Evolutionary conservation across 1,140 invertebrate genomes (phyloP).

Genomic region (Chrysoperla carnea): DNA sequence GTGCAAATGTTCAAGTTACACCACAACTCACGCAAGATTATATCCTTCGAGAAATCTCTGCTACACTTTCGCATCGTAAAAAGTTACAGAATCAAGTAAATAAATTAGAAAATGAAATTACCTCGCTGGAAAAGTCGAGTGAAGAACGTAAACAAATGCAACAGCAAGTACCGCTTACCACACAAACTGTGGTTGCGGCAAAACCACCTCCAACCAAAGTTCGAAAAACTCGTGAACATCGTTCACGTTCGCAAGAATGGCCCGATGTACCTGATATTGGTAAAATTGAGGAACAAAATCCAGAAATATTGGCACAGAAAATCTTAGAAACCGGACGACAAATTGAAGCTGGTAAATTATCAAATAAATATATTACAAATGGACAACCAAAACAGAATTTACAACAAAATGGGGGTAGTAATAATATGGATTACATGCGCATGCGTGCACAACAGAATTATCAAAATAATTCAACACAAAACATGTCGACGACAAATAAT

Average conservation of each 20-base stretch:
- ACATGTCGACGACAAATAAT: conserved; percentile 7
- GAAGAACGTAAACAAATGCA: conserved; percentile 38
- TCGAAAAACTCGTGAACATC: conserved; percentile 50
- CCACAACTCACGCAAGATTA: conserved; percentile 53
- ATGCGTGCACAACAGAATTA: conserved; percentile 1
- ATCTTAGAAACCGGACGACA: conserved; percentile 74
- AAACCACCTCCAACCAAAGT: conserved; percentile 23
- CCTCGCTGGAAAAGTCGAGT: conserved; percentile 47
- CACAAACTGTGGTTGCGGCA: conserved; percentile 11
- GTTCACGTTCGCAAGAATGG: conserved; percentile 73
- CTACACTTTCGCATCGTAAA: conserved; percentile 62
- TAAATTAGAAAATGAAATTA: conserved; percentile 55
- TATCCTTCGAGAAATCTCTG: conserved; percentile 68
- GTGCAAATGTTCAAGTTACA: conserved; percentile 33
- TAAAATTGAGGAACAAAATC: conserved; percentile 82
- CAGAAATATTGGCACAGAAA: conserved; percentile 73
- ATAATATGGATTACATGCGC: conserved; percentile 2
- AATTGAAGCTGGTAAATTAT: conserved; percentile 61
- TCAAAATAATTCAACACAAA: conserved; percentile 10
- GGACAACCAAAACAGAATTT: background rate
- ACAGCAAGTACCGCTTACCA: conserved; percentile 10
- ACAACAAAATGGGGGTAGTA: background rate
- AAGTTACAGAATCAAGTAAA: conserved; percentile 60
- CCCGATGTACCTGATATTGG: conserved; percentile 75
- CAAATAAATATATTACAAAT: conserved; percentile 1